Evolutionary conservation across 2,113 vertebrate species (phyloP).

Genomic region (Seriola quinqueradiata): DNA sequence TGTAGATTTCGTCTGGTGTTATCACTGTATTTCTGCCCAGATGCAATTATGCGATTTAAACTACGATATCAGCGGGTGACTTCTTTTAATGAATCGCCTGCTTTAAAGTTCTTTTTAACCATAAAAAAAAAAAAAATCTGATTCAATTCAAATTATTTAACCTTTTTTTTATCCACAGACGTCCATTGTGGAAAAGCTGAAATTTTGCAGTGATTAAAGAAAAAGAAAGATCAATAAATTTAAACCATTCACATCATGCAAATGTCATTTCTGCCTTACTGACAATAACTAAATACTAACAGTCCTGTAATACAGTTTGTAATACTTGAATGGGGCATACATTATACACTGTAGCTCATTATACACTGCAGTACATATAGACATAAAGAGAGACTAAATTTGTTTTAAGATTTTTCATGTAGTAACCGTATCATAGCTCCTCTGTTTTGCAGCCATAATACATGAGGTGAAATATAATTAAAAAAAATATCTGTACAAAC

Average conservation of each 20-base stretch:
- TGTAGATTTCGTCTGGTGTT: constrained; percentile 82
- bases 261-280: constrained; percentile 81
- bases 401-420: constrained; percentile 34
- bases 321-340: constrained; percentile 58
- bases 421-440: constrained; percentile 56
- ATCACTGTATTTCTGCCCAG: constrained; percentile 81
- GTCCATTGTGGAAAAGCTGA: neutral
- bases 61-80: constrained; percentile 5
- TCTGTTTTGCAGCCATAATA: constrained; percentile 40
- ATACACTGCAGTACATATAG: neutral
- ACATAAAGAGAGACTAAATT: neutral
- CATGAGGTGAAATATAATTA: constrained; percentile 35
- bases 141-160: constrained; percentile 15
- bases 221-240: constrained; percentile 29
- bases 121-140: constrained; percentile 62
- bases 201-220: constrained; percentile 6
- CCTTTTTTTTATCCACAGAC: constrained; percentile 8
- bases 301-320: constrained; percentile 47
- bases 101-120: constrained; percentile 60
- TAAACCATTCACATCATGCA: constrained; percentile 57
- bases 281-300: constrained; percentile 57
- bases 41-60: constrained; percentile 59
- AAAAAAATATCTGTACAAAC: constrained; percentile 58
- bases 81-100: neutral
- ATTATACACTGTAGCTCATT: neutral